These are phyloP conservation scores for Antigone vipio DNA, from an alignment of 2,113 vertebrate species.

Conservation along the genomic window DNA sequence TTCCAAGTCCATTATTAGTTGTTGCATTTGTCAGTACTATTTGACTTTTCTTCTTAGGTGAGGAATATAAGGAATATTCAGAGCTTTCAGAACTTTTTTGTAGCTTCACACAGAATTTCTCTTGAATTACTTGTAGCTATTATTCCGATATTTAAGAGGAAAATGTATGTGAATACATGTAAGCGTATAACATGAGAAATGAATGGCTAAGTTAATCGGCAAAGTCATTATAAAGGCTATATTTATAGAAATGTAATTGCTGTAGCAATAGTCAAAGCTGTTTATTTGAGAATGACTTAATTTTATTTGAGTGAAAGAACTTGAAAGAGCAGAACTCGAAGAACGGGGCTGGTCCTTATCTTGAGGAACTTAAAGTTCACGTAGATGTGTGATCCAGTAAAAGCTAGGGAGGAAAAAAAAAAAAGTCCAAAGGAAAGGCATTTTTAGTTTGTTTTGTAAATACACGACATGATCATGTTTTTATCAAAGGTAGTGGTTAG, in stretches of 20 bases:
- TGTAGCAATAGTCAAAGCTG: background rate
- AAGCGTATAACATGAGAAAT: background rate
- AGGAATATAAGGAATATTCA: background rate
- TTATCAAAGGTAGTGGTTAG: background rate
- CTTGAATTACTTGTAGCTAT: background rate
- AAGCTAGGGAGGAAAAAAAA: background rate
- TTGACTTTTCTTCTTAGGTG: background rate
- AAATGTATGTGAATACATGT: background rate
- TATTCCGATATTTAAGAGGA: background rate
- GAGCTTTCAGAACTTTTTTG: background rate
- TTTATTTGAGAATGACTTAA: background rate
- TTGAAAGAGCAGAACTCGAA: background rate
- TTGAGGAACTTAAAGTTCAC: background rate
- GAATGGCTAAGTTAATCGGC: background rate
- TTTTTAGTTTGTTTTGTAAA: background rate
- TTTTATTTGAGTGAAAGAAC: background rate
- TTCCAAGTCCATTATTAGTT: background rate
- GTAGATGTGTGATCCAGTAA: background rate
- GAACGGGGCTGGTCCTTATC: background rate
- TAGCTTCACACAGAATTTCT: background rate
- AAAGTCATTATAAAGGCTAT: background rate
- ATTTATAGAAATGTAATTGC: background rate
- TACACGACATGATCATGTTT: fast-evolving
- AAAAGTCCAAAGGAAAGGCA: background rate
- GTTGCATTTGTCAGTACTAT: background rate